Evolutionary conservation across 1,140 invertebrate genomes (phyloP), one percentile per base, ranked within the genome.

Genomic region (Piezodorus guildinii): DNA sequence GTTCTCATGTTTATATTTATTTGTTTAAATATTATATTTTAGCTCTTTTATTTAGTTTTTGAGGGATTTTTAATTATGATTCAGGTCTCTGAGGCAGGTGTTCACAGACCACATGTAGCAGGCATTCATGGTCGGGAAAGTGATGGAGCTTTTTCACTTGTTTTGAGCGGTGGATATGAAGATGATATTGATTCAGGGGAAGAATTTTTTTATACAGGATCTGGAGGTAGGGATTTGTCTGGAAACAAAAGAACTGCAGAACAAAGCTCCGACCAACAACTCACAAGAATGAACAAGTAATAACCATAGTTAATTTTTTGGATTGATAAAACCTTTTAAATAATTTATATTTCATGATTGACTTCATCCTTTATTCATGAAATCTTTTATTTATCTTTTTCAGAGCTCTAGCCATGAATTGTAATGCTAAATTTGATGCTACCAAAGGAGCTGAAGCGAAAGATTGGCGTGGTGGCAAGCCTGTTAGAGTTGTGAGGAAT

Each of bases 181-280:
- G 90, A 92, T 74, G 90, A 94, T 73, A 77, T 84, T 21, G 91
- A 94, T 73, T 78, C 87, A 68, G 91, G 91, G 0, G 82, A 88
- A 30, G 83, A 88, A 71, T 91, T 94, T 72, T 80, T 83, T 1
- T 93, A 92, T 70, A 92, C 89, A 3, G 90, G 88, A 30, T 87
- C 86, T 70, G 90, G 90, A 16, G 90, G 90, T 0, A 74, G 88
- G 59, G 87, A 92, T 73, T 76, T 91, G 5, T 86, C 85, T 17
- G 85, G 88, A n/a, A 91, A 91, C 72, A 91, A 90, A 72, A 76
- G 90, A 60, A 88, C 86, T 9, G 85, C 85, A 6, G 82, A 81
- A 66, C 90, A 93, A 72, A 89, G 86, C 65, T 87, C 82, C 74
- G 88, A 93, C 72, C 90, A 94, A 71, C 81, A 76, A 27, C 77